Evolutionary conservation across 2,888 invertebrate genomes (phyloP), one percentile per base, ranked within the genome.

Genomic region (Lasiommata megera): DNA sequence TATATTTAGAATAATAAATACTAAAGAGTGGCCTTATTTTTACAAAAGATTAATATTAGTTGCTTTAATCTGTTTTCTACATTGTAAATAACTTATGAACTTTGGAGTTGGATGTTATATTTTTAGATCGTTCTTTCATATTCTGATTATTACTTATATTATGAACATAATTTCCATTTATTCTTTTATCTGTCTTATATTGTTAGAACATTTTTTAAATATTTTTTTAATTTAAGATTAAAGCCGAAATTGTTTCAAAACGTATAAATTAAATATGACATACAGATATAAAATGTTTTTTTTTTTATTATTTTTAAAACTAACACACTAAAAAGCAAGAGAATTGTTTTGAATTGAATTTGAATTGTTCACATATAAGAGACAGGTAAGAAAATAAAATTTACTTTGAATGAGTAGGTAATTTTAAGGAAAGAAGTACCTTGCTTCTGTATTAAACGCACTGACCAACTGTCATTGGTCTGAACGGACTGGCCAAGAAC

Each of bases 51-150:
- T 61, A 65, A 58, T 62, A 65, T 58, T 60, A 65, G 68, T 60
- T 59, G 62, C 63, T 70, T 72, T 70, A 70, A 67, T 72, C 65
- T 70, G 67, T 70, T 72, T 72, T 73, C 71, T 70, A 76, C 73
- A 79, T 74, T 88, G 88, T 88, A 88, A 78, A 88, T 88, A 88
- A 83, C 75, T 79, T 67, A 63, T 60, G 2, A 1, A 36, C 14
- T 28, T 61, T 79, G 55, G 54, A 56, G 51, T 64, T 54, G 1
- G 40, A 46, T 31, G 16, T 29, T 31, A 46, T 47, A 59, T 60
- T 61, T 60, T 54, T 50, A 54, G 47, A 56, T 51, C 18, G 34
- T 18, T 40, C 40, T 46, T 29, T 14, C 29, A 14, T 29, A 44
- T 54, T 58, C 54, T 38, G 56, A 54, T 61, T 12, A 54, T 43